Base-by-base conservation (phyloP, 92 coral and sea anemone genomes). In the Epizoanthus rinbou region DNA sequence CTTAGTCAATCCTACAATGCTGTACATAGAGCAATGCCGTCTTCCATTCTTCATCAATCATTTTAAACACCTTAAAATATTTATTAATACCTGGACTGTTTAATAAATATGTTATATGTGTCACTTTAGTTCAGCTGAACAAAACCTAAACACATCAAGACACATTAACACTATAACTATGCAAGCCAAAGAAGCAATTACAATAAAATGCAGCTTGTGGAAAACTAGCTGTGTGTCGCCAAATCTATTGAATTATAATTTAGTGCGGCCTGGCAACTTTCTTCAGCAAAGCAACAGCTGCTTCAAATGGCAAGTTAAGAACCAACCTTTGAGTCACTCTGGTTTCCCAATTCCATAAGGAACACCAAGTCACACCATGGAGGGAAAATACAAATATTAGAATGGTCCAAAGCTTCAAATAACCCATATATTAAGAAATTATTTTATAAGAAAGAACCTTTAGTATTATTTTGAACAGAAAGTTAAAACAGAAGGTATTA, bases 321-420 rank as follows among this genome's bases (percentile, higher is more conserved):
- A 78, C 82, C 56, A 78, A 78, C 82, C 82, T 78, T 78, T 78
- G 82, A 41, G 82, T 28, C 19, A 72, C 82, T 39, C 82, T 78
- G 82, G 70, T 78, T 78, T 78, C 52, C 82, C 82, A 63, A 60
- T 39, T 78, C 70, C 71, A 19, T 37, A 37, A 78, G 82, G 66
- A 78, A 78, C 71, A 39, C 82, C 71, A 41, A 8, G 67, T 7
- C 53, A 41, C 28, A 59, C 15, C 82, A 78, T 78, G 69, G 71
- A 78, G 82, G 82, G 58, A 78, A 78, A 78, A 78, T 19, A 78
- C 54, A 45, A 78, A 21, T 22, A 78, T 78, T 78, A 78, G 82
- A 78, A 78, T 24, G 37, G 28, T 62, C 57, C 47, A 13, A 31
- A 11, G 17, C 33, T 22, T 78, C 19, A 43, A 56, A 63, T 17